Percentiles rank a stretch among this genome's conserved stretches.
Conservation (phyloP, 2,888 invertebrate species). For the Lacanobia oleracea region DNA sequence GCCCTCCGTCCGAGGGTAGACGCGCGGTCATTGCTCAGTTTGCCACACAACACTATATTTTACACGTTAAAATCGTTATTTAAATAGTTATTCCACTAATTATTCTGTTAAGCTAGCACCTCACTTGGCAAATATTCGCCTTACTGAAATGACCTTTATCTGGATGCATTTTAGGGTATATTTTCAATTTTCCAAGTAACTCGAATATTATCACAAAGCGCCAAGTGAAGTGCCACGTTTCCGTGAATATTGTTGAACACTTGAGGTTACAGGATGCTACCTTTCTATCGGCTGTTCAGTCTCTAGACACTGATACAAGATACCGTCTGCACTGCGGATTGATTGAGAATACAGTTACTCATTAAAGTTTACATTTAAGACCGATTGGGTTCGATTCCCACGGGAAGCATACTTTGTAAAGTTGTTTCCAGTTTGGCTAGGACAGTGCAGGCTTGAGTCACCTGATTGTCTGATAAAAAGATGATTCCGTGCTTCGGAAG, state of each 20-base stretch:
- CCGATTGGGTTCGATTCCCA: too few species aligned
- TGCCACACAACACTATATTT: constrained; percentile 74
- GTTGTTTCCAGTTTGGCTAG: too few species aligned
- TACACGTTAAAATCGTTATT: constrained; percentile 68
- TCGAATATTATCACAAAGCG: too few species aligned
- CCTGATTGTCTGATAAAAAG: too few species aligned
- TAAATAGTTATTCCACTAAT: constrained; percentile 65
- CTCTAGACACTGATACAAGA: not conserved
- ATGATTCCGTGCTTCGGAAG: too few species aligned
- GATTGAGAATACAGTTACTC: not conserved
- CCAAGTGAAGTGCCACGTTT: constrained; percentile 10
- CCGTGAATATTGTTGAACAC: constrained; percentile 82
- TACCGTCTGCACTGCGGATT: not conserved
- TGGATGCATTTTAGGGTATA: too few species aligned
- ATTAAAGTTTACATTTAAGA: too few species aligned
- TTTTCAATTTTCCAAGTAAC: too few species aligned
- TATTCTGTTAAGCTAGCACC: constrained; percentile 51
- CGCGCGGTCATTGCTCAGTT: constrained; percentile 71
- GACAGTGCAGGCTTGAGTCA: too few species aligned
- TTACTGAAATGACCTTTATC: too few species aligned
- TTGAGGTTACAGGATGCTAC: constrained; percentile 77
- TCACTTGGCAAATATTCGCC: too few species aligned
- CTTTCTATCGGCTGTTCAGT: constrained; percentile 18
- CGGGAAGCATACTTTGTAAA: too few species aligned
- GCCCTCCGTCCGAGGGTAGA: constrained; percentile 74